Evolutionary conservation across 2,797 vertebrate genomes (phyloP).

Genomic region (Molossus molossus): DNA sequence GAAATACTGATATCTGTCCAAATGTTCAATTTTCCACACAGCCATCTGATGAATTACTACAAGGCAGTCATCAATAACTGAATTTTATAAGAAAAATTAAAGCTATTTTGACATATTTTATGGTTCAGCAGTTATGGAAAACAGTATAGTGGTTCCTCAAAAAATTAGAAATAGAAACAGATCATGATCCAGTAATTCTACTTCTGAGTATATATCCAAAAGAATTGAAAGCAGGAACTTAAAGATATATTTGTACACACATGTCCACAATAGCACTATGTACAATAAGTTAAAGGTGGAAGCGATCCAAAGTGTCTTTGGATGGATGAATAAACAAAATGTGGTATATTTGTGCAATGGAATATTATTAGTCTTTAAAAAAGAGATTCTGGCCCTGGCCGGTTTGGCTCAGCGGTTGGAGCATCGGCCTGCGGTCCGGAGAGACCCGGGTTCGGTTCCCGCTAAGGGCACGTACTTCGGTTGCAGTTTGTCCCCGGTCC

Average conservation of each 20-base stretch:
- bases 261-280: background rate
- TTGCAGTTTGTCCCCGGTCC: no score
- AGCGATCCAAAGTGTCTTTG: background rate
- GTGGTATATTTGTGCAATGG: background rate
- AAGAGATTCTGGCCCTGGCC: background rate
- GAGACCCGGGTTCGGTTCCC: no score
- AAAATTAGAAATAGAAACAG: background rate
- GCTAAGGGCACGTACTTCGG: no score
- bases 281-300: background rate
- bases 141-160: background rate
- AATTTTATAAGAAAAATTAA: conserved; percentile 43
- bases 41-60: background rate
- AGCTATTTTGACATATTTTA: background rate
- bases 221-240: background rate
- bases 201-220: background rate
- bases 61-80: conserved; percentile 50
- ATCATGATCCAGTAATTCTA: background rate
- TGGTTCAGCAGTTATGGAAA: background rate
- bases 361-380: background rate
- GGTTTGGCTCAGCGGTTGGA: no score
- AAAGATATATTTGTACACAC: background rate
- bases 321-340: background rate
- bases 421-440: no score
- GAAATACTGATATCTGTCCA: conserved; percentile 18
- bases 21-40: conserved; percentile 27